Base-by-base conservation (phyloP, 2,113 vertebrate genomes). In the Lepidothrix coronata region DNA sequence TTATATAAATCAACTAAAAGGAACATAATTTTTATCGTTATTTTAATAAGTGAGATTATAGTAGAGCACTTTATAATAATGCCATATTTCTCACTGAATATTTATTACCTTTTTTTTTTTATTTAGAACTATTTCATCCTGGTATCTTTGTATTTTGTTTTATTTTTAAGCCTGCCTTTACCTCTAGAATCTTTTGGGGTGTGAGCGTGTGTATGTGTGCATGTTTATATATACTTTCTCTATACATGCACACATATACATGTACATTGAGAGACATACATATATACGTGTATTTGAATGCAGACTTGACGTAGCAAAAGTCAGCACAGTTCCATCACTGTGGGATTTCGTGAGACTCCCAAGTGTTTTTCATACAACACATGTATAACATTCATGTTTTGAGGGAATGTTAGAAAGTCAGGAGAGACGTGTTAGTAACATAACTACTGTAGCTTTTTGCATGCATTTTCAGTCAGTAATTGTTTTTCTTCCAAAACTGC, bases 11-110 rank as follows among this genome's bases (percentile, higher is more conserved):
- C 85, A 89, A 78, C 89, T 86, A 81, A 96, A 97, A 97, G 88
- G 95, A 95, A 93, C 85, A 86, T 93, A 96, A 91, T 96, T 85
- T 94, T 96, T 96, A 89, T 93, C 1, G 0, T 72, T 88, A 73
- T 93, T 97, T 96, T 93, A 95, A 83, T 93, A 85, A 92, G 88
- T 85, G 88, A 67, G 90, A 88, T 97, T 95, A 95, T 93, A 95
- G 87, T 95, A 95, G 88, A 95, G 97, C 97, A 97, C 97, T 97
- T 98, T 96, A 98, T 95, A 94, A 95, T 93, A 96, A 92, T 97
- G 95, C 94, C 95, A 55, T 91, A 22, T 93, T 94, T 96, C 92
- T 98, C 94, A 96, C 95, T 92, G 95, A 97, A 57, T 98, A 97
- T 97, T 98, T 98, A 97, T 98, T 98, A 87, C 72, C 43, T 57